Percentiles rank a stretch among this genome's conserved stretches.
These are phyloP conservation scores for Halocynthia roretzi DNA, from an alignment of 23 tunicate genomes.

Conservation along the genomic window DNA sequence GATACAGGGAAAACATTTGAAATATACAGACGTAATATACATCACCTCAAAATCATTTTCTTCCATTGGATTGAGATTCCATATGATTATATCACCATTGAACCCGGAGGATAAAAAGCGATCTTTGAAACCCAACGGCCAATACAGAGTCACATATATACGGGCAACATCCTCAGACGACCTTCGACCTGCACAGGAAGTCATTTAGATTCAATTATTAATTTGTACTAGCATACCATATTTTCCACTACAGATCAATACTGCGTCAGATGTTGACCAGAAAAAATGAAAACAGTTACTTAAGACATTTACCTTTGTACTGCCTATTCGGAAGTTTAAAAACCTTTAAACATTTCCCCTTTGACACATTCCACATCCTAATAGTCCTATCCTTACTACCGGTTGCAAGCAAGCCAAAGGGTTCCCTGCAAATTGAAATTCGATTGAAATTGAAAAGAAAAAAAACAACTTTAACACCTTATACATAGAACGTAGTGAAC, in stretches of 20 bases:
- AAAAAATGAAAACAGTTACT: too few species aligned
- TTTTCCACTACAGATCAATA: too few species aligned
- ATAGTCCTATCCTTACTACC: slow-evolving; percentile 88
- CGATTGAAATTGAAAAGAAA: too few species aligned
- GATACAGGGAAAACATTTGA: too few species aligned
- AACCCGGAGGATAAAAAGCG: slow-evolving; percentile 64
- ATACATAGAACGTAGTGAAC: too few species aligned
- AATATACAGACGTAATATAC: too few species aligned
- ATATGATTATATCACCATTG: slow-evolving; percentile 77
- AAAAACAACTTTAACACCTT: too few species aligned
- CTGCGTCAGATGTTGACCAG: too few species aligned
- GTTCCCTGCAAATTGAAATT: neutral
- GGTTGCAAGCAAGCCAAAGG: slow-evolving; percentile 44
- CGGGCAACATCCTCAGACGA: slow-evolving; percentile 46
- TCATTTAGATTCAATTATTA: neutral
- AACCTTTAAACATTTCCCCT: slow-evolving; percentile 58
- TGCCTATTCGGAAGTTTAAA: slow-evolving; percentile 49
- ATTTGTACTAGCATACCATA: too few species aligned
- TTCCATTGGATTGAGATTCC: slow-evolving; percentile 48
- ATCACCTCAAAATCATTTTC: slow-evolving; percentile 13
- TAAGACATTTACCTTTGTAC: slow-evolving; percentile 41
- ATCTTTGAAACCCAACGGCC: slow-evolving; percentile 36
- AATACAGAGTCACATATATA: slow-evolving; percentile 44
- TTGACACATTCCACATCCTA: slow-evolving; percentile 62
- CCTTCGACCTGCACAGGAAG: slow-evolving; percentile 41